phyloP scores from a whole-genome alignment of 2,888 invertebrate species.

The Parnassius apollo region DNA sequence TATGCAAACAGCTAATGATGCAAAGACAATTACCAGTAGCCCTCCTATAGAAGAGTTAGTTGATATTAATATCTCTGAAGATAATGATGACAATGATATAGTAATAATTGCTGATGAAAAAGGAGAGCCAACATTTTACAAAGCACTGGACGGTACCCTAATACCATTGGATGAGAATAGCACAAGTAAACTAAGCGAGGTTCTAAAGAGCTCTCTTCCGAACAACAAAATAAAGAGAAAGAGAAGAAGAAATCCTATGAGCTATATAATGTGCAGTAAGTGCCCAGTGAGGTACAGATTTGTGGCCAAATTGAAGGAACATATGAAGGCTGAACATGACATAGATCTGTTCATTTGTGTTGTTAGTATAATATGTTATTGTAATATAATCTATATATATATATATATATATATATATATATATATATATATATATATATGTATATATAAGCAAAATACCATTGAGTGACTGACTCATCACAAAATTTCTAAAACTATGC shows the following conservation, averaged over 20 bases:
- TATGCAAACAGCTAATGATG: conserved; percentile 18
- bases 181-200: conserved; percentile 28
- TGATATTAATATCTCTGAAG: conserved; percentile 28
- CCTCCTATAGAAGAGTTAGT: conserved; percentile 13
- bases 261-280: conserved; percentile 48
- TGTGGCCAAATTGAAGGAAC: conserved; percentile 58
- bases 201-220: conserved; percentile 8
- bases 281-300: conserved; percentile 67
- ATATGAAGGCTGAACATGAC: conserved; percentile 62
- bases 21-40: conserved; percentile 4
- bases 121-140: conserved; percentile 41
- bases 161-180: conserved; percentile 35
- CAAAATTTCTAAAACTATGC: too few species aligned
- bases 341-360: conserved; percentile 60
- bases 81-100: conserved; percentile 39
- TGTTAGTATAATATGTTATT: conserved; percentile 41
- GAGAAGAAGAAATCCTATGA: conserved; percentile 59
- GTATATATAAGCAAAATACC: too few species aligned
- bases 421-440: too few species aligned
- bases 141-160: conserved; percentile 35
- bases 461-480: too few species aligned
- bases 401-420: too few species aligned
- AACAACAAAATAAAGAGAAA: conserved; percentile 33
- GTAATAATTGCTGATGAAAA: conserved; percentile 48
- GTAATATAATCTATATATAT: too few species aligned